Conservation (phyloP, 2,113 vertebrate species). For the Mesembrinibis cayennensis region DNA sequence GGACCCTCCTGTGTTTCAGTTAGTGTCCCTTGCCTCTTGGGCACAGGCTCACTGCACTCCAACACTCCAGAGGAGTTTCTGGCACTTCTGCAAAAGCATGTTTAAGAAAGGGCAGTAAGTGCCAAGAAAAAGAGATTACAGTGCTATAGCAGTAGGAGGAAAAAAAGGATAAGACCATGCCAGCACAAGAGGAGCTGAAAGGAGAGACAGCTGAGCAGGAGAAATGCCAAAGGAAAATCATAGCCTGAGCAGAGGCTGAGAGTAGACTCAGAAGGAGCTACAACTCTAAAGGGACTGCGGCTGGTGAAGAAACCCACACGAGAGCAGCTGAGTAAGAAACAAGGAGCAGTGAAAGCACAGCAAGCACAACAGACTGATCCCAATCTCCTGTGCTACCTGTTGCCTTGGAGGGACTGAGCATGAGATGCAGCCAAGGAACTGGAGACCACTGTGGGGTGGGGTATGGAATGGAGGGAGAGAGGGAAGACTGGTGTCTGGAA, state of each 20-base stretch:
- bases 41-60: neutral
- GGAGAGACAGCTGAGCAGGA: neutral
- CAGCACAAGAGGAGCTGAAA: neutral
- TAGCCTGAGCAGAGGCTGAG: neutral
- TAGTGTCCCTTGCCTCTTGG: accelerated
- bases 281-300: neutral
- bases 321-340: neutral
- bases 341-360: neutral
- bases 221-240: neutral
- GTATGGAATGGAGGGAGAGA: neutral
- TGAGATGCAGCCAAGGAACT: neutral
- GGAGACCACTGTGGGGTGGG: neutral
- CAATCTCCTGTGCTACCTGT: neutral
- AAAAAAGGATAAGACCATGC: neutral
- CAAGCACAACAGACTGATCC: neutral
- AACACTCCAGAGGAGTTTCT: neutral
- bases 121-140: neutral
- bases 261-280: neutral
- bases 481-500: neutral
- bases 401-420: neutral
- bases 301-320: neutral
- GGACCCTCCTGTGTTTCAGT: neutral
- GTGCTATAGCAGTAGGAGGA: neutral
- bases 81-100: neutral
- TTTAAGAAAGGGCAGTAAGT: neutral